Percentiles rank a stretch among this genome's conserved stretches.
phyloP scores from a whole-genome alignment of 37 sponge, comb jelly and placozoan species.

The Cliona cf. orientalis region DNA sequence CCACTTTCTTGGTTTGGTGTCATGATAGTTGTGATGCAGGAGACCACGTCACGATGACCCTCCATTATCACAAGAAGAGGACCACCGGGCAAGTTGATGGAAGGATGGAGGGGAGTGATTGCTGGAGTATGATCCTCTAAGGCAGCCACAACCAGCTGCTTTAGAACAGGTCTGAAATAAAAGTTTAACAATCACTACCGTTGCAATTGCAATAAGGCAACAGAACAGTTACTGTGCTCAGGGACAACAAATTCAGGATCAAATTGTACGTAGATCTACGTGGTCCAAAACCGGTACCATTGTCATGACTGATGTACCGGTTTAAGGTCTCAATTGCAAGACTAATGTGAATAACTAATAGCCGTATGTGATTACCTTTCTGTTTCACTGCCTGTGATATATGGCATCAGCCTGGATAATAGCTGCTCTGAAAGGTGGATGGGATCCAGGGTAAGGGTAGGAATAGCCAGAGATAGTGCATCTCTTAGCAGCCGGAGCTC shows the following conservation, averaged over 20 bases:
- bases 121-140: constrained; percentile 20
- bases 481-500: constrained; percentile 67
- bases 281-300: too few species aligned
- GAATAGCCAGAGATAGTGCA: constrained; percentile 42
- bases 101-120: constrained; percentile 37
- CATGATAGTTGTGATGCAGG: constrained; percentile 27
- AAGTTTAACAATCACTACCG: too few species aligned
- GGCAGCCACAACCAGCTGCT: constrained; percentile 12
- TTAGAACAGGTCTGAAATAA: constrained; percentile 28
- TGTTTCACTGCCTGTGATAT: not conserved
- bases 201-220: too few species aligned
- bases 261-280: not conserved
- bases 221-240: too few species aligned
- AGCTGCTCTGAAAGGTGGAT: constrained; percentile 55
- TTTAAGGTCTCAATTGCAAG: too few species aligned
- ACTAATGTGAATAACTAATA: too few species aligned
- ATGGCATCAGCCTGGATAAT: constrained; percentile 68
- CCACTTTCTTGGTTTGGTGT: not conserved
- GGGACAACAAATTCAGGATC: not conserved
- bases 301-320: too few species aligned
- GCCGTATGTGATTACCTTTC: constrained; percentile 15
- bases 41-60: constrained; percentile 68
- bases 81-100: constrained; percentile 53
- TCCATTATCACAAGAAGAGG: constrained; percentile 70
- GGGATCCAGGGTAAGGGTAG: constrained; percentile 35